Evolutionary conservation across 2,797 vertebrate genomes (phyloP).

Genomic region (Urosaurus nigricauda): DNA sequence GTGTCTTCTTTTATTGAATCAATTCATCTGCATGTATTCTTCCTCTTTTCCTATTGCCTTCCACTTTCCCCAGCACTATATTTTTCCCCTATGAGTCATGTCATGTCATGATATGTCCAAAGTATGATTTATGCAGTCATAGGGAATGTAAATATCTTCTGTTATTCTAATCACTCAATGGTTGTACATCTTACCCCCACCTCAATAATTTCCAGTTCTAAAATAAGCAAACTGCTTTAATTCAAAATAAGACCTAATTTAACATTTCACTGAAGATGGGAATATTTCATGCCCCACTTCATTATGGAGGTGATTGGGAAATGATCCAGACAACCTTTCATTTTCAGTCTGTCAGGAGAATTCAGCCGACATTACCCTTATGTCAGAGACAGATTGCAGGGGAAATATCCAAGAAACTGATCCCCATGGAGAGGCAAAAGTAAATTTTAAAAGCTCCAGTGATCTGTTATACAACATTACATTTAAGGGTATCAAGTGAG

Average conservation of each 20-base stretch:
- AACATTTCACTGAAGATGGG: not conserved
- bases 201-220: not conserved
- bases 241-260: not conserved
- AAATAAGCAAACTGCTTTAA: not conserved
- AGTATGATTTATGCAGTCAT: too few relatives aligned
- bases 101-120: too few relatives aligned
- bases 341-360: not conserved
- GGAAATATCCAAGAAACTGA: not conserved
- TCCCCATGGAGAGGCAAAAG: constrained; percentile 5
- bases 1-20: too few relatives aligned
- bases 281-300: not conserved
- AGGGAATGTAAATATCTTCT: not conserved
- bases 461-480: constrained; percentile 21
- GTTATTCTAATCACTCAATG: not conserved
- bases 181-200: not conserved
- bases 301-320: not conserved
- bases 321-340: not conserved
- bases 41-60: too few relatives aligned
- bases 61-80: too few relatives aligned
- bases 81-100: too few relatives aligned
- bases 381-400: constrained; percentile 1
- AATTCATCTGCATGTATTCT: too few relatives aligned
- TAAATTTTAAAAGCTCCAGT: constrained; percentile 19
- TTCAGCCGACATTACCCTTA: not conserved
- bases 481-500: constrained; percentile 9